Evolutionary conservation across 1,140 invertebrate genomes (phyloP), one percentile per base, ranked within the genome.

Genomic region (Idris sp.): DNA sequence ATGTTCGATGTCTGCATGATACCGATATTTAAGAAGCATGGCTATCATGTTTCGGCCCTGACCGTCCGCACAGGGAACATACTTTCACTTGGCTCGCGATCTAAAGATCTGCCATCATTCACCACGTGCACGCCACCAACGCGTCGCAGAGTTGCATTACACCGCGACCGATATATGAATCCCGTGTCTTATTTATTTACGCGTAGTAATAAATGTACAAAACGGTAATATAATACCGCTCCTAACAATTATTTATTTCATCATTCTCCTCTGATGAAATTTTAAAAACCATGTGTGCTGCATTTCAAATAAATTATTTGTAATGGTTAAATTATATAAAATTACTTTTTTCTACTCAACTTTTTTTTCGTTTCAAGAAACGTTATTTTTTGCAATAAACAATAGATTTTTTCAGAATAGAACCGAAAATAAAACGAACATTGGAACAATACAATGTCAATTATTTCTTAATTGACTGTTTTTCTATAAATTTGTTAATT

Each of bases 171-270:
- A 68, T 51, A 76, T 76, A 54, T 54, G 43, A 69, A 30, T 46
- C 28, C n/a, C n/a, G n/a, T n/a, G n/a, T n/a, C 15, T 71, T 76
- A 75, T 79, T 81, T 81, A 81, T 82, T 76, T 79, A 41, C 43
- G 53, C 40, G 28, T 28, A n/a, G 11, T 19, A 38, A 67, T 25
- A 48, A 46, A 36, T 11, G 22, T 22, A 61, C 54, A 46, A 36
- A 59, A 19, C 30, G 31, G 2, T 25, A 36, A 46, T 36, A 25
- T 15, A n/a, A 22, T 4, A 22, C 19, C 36, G 15, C n/a, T 14
- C 14, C 4, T 9, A n/a, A 38, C 13, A 2, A 22, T 22, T 22
- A n/a, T 22, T 22, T 22, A 22, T 22, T 22, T 6, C 19, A n/a
- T n/a, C n/a, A n/a, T n/a, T n/a, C n/a, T n/a, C n/a, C n/a, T n/a